Conservation (phyloP, 1,140 invertebrate genomes). For the Drosophila tristis region DNA sequence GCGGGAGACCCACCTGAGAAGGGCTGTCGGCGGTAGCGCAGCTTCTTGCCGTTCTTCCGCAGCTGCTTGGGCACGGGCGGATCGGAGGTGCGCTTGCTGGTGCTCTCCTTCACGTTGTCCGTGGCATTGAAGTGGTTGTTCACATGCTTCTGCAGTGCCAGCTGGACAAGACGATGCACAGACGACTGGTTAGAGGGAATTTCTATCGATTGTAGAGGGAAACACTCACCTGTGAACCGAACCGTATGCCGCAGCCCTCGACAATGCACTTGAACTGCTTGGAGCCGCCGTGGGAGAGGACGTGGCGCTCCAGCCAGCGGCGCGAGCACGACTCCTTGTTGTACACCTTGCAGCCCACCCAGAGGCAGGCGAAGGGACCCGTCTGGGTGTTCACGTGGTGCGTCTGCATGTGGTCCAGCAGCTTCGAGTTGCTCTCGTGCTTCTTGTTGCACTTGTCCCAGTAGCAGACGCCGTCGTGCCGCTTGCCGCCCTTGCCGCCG, state of each 20-base stretch:
- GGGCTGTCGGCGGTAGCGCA: constrained; percentile 92
- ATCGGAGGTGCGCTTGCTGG: constrained; percentile 87
- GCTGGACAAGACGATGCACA: constrained; percentile 85
- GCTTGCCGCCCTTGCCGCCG: constrained; percentile 76
- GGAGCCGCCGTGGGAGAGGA: constrained; percentile 95
- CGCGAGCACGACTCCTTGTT: constrained; percentile 95
- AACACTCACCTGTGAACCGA: constrained; percentile 92
- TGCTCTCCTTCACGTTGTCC: constrained; percentile 85
- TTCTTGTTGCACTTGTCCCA: constrained; percentile 93
- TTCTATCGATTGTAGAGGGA: too few species aligned
- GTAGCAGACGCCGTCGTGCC: constrained; percentile 88
- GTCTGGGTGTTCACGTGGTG: constrained; percentile 94
- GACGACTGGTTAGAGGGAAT: background rate
- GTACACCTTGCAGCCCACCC: constrained; percentile 97
- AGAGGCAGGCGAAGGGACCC: constrained; percentile 94
- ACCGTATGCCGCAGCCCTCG: constrained; percentile 95
- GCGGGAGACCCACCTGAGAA: constrained; percentile 88
- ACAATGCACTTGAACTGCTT: constrained; percentile 98
- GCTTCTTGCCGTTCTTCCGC: constrained; percentile 93
- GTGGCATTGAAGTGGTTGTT: constrained; percentile 95
- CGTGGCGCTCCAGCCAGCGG: constrained; percentile 96
- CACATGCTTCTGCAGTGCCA: constrained; percentile 94
- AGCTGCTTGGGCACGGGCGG: constrained; percentile 89
- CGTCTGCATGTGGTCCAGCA: constrained; percentile 95
- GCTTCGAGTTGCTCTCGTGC: constrained; percentile 90